These are phyloP conservation scores for Cryptophagus acutangulus DNA, from an alignment of 2,888 invertebrate genomes.

Conservation along the genomic window DNA sequence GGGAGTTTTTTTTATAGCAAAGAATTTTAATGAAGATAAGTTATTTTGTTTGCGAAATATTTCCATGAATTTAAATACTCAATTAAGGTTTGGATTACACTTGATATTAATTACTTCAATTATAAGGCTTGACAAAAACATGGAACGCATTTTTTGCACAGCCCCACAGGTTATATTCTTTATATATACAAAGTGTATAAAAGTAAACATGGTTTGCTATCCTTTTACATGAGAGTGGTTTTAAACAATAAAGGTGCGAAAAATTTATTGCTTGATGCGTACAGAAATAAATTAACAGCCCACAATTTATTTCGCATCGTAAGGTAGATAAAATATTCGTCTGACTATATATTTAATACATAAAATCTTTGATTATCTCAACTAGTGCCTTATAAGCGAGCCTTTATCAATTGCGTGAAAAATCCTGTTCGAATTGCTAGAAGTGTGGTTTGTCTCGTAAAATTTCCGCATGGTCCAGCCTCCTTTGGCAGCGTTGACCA, in stretches of 20 bases:
- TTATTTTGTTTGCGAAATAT: no score
- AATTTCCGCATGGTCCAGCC: conserved; percentile 31
- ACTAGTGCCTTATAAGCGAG: neutral
- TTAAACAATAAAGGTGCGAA: conserved; percentile 17
- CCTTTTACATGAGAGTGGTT: conserved; percentile 17
- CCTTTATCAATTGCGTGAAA: neutral
- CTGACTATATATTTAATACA: neutral
- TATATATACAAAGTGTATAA: conserved; percentile 9
- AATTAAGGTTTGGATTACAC: no score
- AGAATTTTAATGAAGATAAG: no score
- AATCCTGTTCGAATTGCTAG: conserved; percentile 7
- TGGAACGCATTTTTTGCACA: no score
- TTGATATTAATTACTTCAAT: no score
- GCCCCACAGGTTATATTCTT: no score
- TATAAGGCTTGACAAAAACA: no score
- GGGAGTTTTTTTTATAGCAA: no score
- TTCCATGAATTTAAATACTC: no score
- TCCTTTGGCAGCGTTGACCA: conserved; percentile 20
- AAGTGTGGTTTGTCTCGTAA: conserved; percentile 26
- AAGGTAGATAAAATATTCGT: neutral
- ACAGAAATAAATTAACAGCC: conserved; percentile 14
- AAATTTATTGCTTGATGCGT: conserved; percentile 14
- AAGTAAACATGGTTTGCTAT: conserved; percentile 5
- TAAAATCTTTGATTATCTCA: neutral
- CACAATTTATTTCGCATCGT: conserved; percentile 2